Base-by-base conservation (phyloP, 2,113 vertebrate species). In the Synchiropus splendidus region DNA sequence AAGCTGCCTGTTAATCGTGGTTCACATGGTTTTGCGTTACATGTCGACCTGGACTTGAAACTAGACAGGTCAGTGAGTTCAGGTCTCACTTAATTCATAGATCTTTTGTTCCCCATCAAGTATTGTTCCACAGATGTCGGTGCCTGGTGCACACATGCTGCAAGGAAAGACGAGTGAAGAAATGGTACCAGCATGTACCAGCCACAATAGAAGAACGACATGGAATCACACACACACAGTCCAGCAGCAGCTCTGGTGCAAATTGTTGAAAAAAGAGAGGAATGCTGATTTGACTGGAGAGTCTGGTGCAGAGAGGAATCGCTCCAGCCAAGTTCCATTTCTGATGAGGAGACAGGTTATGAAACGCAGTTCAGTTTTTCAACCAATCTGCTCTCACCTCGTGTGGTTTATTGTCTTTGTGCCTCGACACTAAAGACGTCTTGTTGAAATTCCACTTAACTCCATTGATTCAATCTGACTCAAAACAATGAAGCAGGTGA, bases 171-270 rank as follows among this genome's bases (percentile, higher is more conserved):
- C 67, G 51, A n/a, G 53, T 45, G 54, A 54, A 56, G 48, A 52
- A 60, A 62, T 18, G 15, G 76, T 80, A 76, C 79, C 78, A 64
- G 60, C 63, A 72, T 54, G 70, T 74, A 58, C 73, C 48, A 43
- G 60, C 56, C 57, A 69, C 66, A 62, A 8, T 27, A 27, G 21
- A 4, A 27, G 8, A 27, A 8, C 21, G 4, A 27, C 21, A 27
- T 27, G 21, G n/a, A 52, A 31, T 34, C 42, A 52, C 49, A 10
- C 37, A 34, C 31, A 51, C 39, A 31, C 12, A 17, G 16, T 46
- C 40, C 49, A 18, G 40, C 36, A 61, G 52, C 35, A 49, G 48
- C 48, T 54, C 59, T 58, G 47, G 57, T 42, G 36, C 61, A 67
- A 63, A 70, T 60, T 58, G 50, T 62, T 50, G 12, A 10, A 46